These are phyloP conservation scores for Aplysia californica DNA, from an alignment of 1,140 invertebrate species.

Conservation along the genomic window DNA sequence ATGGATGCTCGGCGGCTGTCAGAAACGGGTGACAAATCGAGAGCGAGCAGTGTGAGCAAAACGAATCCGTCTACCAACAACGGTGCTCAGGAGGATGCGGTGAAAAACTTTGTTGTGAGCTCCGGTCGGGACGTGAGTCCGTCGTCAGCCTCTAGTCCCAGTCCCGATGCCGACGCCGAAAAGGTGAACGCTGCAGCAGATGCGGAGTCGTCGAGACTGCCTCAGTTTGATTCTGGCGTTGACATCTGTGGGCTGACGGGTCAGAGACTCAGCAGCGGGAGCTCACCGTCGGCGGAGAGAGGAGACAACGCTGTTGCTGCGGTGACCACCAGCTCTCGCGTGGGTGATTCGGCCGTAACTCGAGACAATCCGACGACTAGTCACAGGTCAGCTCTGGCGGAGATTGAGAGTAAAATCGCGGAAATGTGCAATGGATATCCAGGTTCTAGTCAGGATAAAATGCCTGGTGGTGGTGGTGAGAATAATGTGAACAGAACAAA, in stretches of 20 bases:
- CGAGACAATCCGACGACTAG: background rate
- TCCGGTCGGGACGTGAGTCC: background rate
- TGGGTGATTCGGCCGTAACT: background rate
- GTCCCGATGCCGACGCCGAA: background rate
- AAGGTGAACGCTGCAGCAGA: background rate
- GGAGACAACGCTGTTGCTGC: background rate
- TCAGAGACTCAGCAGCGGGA: background rate
- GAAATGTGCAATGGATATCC: too few relatives aligned
- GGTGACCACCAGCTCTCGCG: background rate
- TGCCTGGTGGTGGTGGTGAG: too few relatives aligned
- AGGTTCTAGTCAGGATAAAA: too few relatives aligned
- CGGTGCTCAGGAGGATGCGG: background rate
- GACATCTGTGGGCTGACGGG: background rate
- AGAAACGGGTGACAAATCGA: background rate
- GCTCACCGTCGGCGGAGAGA: background rate
- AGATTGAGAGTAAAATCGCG: too few relatives aligned
- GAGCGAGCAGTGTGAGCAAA: background rate
- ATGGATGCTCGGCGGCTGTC: background rate
- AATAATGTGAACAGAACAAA: too few relatives aligned
- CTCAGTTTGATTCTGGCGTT: conserved; percentile 5
- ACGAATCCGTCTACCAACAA: background rate
- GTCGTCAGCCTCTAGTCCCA: background rate
- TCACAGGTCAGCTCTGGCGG: too few relatives aligned
- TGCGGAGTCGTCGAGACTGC: background rate
- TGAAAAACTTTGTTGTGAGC: background rate